Base-by-base conservation (phyloP, 2,888 invertebrate genomes). In the Drosophila subquinaria region DNA sequence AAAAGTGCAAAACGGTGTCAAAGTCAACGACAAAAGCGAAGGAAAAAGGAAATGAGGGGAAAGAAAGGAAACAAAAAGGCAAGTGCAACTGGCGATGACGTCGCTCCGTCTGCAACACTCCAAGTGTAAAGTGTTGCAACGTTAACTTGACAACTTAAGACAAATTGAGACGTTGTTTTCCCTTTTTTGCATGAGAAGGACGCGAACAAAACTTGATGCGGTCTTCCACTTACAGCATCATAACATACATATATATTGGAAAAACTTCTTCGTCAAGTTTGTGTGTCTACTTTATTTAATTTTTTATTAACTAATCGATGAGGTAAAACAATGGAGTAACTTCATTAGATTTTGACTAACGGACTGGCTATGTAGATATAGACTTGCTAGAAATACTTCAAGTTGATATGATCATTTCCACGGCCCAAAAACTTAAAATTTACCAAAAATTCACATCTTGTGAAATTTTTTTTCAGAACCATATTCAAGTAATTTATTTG, bases 1-100 rank as follows among this genome's bases (percentile, higher is more conserved):
- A 82, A 84, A 82, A 88, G 84, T 82, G 84, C 82, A 88, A 86
- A 86, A 84, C 73, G 86, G 74, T 88, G 86, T 87, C 86, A 87
- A 88, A 87, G 89, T 76, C 80, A 84, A 69, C 77, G 63, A 64
- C 70, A 75, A 64, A 23, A 36, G 13, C 1, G 36, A 5, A 36
- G 36, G 36, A 5, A 17, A 11, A 17, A 20, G 30, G 30, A 48
- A 43, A 27, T 40, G 17, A 42, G 9, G 47, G 48, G 33, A 33
- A 55, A 33, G 30, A 8, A 23, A 3, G 17, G 17, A 10, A 45
- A 15, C 8, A 9, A 1, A 36, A 1, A 42, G 51, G 30, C 55
- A 59, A 63, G 13, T 60, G 57, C 59, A 57, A 23, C 47, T 64
- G 64, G 51, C 66, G 70, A 48, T 73, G 73, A 77, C 63, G 64